phyloP scores from a whole-genome alignment of 2,113 vertebrate species.

The Bubalus kerabau region DNA sequence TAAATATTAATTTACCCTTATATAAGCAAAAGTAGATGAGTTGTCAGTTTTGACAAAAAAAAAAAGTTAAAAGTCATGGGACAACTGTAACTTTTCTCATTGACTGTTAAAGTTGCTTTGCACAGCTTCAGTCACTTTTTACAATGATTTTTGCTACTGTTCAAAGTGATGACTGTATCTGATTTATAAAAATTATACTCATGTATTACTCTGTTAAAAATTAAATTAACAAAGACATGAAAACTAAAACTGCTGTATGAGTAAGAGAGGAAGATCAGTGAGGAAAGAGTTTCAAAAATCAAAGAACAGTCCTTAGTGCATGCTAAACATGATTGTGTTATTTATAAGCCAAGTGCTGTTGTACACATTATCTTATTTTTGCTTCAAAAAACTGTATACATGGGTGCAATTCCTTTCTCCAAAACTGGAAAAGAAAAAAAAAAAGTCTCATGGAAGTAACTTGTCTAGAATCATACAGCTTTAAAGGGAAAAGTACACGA shows the following conservation, averaged over 20 bases:
- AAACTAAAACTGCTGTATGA: not conserved
- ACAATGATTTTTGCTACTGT: not conserved
- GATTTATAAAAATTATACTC: not conserved
- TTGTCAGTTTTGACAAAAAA: not conserved
- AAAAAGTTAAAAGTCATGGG: not conserved
- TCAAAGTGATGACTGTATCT: not conserved
- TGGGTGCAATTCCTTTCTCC: not conserved
- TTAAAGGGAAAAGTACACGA: not conserved
- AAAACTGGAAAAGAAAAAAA: not conserved
- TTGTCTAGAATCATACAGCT: not conserved
- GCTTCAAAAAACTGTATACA: not conserved
- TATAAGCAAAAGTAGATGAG: not conserved
- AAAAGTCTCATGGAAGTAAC: not conserved
- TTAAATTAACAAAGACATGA: not conserved
- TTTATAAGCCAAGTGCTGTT: not conserved
- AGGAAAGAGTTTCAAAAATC: not conserved
- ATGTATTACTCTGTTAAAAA: not conserved
- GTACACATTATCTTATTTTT: not conserved
- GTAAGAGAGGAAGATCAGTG: not conserved
- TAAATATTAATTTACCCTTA: not conserved
- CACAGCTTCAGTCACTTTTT: not conserved
- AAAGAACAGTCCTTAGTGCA: not conserved
- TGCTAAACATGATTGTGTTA: not conserved
- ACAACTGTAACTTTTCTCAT: not conserved
- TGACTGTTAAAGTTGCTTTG: not conserved